These are phyloP conservation scores for Hipparchia semele DNA, from an alignment of 2,888 invertebrate genomes.

Conservation along the genomic window DNA sequence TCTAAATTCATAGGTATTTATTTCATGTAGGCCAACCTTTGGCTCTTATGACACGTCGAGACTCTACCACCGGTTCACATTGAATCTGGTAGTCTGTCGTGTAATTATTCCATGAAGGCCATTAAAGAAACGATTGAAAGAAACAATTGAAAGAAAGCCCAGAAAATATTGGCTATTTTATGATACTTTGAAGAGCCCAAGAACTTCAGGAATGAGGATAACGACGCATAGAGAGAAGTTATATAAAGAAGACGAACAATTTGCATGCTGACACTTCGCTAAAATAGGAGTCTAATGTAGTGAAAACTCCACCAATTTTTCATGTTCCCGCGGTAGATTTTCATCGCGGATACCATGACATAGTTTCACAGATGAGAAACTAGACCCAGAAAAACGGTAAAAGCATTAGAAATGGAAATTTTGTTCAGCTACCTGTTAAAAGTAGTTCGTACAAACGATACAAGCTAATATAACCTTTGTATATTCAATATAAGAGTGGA, in stretches of 20 bases:
- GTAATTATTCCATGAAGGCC: too few relatives aligned
- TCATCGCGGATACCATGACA: conserved; percentile 19
- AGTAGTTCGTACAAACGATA: neutral
- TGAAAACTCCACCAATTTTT: conserved; percentile 11
- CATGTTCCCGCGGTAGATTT: conserved; percentile 12
- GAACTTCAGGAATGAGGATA: too few relatives aligned
- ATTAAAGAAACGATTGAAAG: too few relatives aligned
- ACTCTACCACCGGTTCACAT: too few relatives aligned
- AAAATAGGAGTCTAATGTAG: conserved; percentile 9
- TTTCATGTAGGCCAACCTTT: too few relatives aligned
- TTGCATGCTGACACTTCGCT: neutral
- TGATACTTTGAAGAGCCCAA: too few relatives aligned
- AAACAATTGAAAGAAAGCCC: too few relatives aligned
- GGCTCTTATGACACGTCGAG: too few relatives aligned
- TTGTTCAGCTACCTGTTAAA: conserved; percentile 20
- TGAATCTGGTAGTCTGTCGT: too few relatives aligned
- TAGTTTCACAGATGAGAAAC: conserved; percentile 20
- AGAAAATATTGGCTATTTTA: too few relatives aligned
- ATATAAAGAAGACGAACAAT: neutral
- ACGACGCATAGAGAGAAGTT: too few relatives aligned
- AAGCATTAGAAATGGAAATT: conserved; percentile 28
- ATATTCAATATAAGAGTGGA: neutral
- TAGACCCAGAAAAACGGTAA: conserved; percentile 25
- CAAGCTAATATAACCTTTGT: conserved; percentile 10
- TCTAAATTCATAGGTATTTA: too few relatives aligned